Percentiles rank a stretch among this genome's conserved stretches.
Evolutionary conservation across 2,113 vertebrate genomes (phyloP).

Genomic region (Micromys minutus): DNA sequence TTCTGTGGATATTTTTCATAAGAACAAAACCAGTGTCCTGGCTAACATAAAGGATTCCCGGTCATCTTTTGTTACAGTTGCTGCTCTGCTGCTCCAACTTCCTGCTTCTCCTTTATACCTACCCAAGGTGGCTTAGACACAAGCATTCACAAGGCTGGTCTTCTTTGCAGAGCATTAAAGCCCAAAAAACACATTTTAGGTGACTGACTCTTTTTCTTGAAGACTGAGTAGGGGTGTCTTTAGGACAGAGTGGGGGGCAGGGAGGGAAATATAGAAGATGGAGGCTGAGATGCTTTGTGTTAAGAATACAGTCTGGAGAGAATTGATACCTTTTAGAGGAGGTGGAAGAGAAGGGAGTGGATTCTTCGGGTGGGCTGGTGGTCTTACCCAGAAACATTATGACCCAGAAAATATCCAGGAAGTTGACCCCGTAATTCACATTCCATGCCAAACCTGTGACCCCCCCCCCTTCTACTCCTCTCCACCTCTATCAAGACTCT

Average conservation of each 20-base stretch:
- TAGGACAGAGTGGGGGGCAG: not conserved
- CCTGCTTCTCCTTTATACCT: not conserved
- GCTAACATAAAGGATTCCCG: not conserved
- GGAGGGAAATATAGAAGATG: not conserved
- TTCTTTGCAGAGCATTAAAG: not conserved
- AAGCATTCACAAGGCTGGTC: not conserved
- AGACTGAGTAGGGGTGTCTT: not conserved
- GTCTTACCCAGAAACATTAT: conserved; percentile 43
- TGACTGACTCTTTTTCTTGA: not conserved
- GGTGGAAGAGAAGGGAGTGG: conserved; percentile 7
- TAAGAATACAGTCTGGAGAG: conserved; percentile 31
- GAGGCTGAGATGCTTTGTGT: not conserved
- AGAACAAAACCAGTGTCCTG: not conserved
- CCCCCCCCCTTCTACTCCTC: conserved; percentile 50
- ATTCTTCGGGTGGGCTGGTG: not conserved
- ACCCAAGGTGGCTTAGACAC: not conserved
- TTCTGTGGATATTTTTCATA: conserved; percentile 4
- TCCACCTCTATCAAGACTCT: conserved; percentile 34
- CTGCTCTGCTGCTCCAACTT: not conserved
- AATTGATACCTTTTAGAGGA: not conserved
- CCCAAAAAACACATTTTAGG: conserved; percentile 6
- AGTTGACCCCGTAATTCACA: conserved; percentile 32
- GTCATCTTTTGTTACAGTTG: not conserved
- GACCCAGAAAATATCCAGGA: conserved; percentile 58
- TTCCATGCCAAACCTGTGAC: conserved; percentile 57